Percentiles rank a stretch among this genome's conserved stretches.
Conservation (phyloP, 2,888 invertebrate genomes). For the Carpatolechia fugitivella region DNA sequence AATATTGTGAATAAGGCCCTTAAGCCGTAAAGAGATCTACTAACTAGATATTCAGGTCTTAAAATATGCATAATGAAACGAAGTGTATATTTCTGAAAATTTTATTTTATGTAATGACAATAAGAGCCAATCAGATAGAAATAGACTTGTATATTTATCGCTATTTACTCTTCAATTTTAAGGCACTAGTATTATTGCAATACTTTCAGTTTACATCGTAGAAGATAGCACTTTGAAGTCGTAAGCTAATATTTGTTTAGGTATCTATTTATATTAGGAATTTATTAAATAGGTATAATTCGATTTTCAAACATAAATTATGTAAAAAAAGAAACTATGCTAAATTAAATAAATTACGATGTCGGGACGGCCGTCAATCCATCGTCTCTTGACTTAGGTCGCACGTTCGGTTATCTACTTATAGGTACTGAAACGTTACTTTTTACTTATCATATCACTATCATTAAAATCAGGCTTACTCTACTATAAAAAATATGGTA, state of each 20-base stretch:
- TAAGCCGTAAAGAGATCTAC: neutral
- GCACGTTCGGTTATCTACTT: conserved; percentile 78
- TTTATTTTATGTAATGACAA: conserved; percentile 71
- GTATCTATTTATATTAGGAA: conserved; percentile 59
- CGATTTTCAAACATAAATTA: conserved; percentile 67
- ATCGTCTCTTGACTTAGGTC: conserved; percentile 78
- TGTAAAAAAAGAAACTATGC: conserved; percentile 63
- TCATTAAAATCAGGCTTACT: conserved; percentile 68
- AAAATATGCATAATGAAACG: conserved; percentile 15
- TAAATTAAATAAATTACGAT: conserved; percentile 78
- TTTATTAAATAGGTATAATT: conserved; percentile 70
- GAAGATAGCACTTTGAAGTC: conserved; percentile 55
- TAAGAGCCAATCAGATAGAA: conserved; percentile 58
- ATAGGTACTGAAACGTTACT: conserved; percentile 74
- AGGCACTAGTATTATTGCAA: conserved; percentile 62
- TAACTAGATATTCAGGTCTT: neutral
- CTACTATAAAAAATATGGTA: conserved; percentile 75
- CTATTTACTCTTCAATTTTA: conserved; percentile 47
- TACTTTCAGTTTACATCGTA: conserved; percentile 51
- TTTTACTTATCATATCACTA: conserved; percentile 74
- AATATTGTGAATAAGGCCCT: conserved; percentile 4
- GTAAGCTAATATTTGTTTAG: conserved; percentile 56
- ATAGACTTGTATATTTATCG: conserved; percentile 43
- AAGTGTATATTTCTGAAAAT: conserved; percentile 41
- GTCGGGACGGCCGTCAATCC: conserved; percentile 77